Base-by-base conservation (phyloP, 2,888 invertebrate species). In the Mellilla xanthometata region DNA sequence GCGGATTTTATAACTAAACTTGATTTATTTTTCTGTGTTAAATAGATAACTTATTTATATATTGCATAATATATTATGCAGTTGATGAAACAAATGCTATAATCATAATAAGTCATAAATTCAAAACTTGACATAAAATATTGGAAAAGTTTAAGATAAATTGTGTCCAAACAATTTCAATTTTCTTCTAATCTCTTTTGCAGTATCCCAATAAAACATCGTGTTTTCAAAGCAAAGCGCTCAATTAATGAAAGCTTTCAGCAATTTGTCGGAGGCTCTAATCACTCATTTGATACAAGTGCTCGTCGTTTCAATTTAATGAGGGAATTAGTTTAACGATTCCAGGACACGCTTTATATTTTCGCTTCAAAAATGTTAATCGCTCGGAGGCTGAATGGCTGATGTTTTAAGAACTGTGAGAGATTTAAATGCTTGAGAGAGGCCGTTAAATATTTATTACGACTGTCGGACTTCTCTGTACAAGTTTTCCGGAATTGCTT, bases 251-350 rank as follows among this genome's bases (percentile, higher is more conserved):
- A 52, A 45, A 41, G 52, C 39, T 44, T 52, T 50, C 51, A 50
- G 51, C 54, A 52, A 50, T 54, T 50, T 52, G 50, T 54, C 48
- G 30, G 38, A 31, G 38, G 46, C 38, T 58, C 52, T 49, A 58
- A 62, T 61, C 60, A 56, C 60, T 54, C 44, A 34, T 34, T 45
- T 40, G 47, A 44, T 41, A 42, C 44, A 51, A 53, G 47, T 52
- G 45, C 45, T 42, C 41, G 39, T 24, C 39, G 30, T 52, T 41
- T 13, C 2, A 12, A 30, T 46, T 49, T 54, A 46, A 54, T 54
- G 49, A 54, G 43, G 46, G 54, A 44, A 49, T 54, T 54, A 46
- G 38, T 42, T 36, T 41, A 34, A 48, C 35, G 52, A 39, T 45
- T 38, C 48, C 26, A 28, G 38, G 31, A 34, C 41, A 48, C 10